A percentile compares a stretch with the other conserved stretches of the same genome.
These are phyloP conservation scores for Camponotus pennsylvanicus DNA, from an alignment of 1,140 invertebrate species.

Conservation along the genomic window DNA sequence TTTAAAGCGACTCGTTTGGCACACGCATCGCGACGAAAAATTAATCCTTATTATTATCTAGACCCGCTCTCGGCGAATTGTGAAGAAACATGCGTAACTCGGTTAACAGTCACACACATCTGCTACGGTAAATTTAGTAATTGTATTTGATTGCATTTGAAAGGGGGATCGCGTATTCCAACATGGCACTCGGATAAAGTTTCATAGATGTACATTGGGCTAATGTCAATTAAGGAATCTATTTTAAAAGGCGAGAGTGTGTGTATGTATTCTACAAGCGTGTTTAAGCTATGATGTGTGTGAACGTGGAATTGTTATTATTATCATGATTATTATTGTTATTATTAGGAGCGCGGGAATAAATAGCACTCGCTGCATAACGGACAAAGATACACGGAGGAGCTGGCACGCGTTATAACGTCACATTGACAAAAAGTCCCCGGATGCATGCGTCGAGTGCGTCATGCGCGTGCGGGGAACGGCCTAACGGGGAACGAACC, in stretches of 20 bases:
- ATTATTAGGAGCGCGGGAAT: constrained; percentile 6
- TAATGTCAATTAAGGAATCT: constrained; percentile 23
- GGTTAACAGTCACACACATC: constrained; percentile 16
- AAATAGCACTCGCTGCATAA: not conserved
- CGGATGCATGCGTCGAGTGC: constrained; percentile 61
- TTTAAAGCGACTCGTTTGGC: constrained; percentile 16
- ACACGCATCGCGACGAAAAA: constrained; percentile 23
- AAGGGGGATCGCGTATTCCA: not conserved
- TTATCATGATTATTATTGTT: too few relatives aligned
- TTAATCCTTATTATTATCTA: not conserved
- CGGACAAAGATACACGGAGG: constrained; percentile 5
- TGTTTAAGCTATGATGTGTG: constrained; percentile 5
- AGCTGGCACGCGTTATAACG: constrained; percentile 67
- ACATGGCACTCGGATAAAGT: constrained; percentile 6
- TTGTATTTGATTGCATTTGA: constrained; percentile 8
- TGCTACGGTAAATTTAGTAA: not conserved
- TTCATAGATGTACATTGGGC: not conserved
- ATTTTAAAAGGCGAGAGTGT: not conserved
- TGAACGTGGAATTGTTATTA: constrained; percentile 1
- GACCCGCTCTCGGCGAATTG: not conserved
- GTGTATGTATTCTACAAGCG: constrained; percentile 1
- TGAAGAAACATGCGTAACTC: not conserved
- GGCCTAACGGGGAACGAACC: constrained; percentile 40
- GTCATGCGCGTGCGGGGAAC: constrained; percentile 28
- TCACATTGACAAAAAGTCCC: constrained; percentile 70